Evolutionary conservation across 2,797 vertebrate genomes (phyloP).

Genomic region (Clarias laeviceps): DNA sequence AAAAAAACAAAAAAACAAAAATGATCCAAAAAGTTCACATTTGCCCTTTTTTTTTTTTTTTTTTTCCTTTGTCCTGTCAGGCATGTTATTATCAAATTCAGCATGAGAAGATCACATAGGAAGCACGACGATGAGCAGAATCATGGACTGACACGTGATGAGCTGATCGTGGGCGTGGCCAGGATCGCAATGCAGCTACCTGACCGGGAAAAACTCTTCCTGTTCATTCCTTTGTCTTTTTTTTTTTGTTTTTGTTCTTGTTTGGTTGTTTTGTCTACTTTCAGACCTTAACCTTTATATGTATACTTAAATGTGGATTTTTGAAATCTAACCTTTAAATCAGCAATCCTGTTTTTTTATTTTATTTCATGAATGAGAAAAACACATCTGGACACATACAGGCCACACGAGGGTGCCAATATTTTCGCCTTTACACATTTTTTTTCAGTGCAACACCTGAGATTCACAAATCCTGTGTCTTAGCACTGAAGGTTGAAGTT

Average conservation of each 20-base stretch:
- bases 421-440: neutral
- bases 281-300: neutral
- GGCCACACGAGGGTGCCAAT: neutral
- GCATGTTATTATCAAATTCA: conserved; percentile 99
- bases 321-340: neutral
- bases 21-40: neutral
- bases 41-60: neutral
- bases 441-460: neutral
- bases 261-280: neutral
- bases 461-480: neutral
- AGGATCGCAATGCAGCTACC: neutral
- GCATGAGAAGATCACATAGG: conserved; percentile 94
- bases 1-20: neutral
- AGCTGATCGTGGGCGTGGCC: neutral
- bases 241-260: neutral
- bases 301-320: neutral
- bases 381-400: neutral
- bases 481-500: neutral
- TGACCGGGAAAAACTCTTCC: neutral
- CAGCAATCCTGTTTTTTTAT: neutral
- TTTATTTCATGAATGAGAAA: neutral
- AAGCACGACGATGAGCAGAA: conserved; percentile 4
- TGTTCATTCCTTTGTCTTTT: neutral
- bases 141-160: neutral
- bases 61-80: conserved; percentile 66